phyloP scores from a whole-genome alignment of 2,888 invertebrate species.

The Ormyrus nitidulus region DNA sequence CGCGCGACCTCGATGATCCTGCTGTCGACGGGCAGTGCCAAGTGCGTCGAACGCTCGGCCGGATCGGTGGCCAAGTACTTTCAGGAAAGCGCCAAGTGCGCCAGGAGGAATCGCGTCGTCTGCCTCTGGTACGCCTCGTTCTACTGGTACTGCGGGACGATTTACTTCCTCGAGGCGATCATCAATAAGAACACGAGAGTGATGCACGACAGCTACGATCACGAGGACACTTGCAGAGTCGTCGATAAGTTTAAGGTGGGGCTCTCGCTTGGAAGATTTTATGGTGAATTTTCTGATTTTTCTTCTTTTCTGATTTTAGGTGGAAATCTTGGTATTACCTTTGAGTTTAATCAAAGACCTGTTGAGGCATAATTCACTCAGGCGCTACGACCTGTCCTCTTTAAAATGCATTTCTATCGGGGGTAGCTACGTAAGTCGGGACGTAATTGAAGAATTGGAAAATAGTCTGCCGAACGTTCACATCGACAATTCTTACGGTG shows the following conservation, averaged over 20 bases:
- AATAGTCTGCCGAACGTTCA: neutral
- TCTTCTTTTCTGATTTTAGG: neutral
- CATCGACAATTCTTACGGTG: conserved; percentile 4
- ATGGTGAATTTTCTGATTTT: neutral
- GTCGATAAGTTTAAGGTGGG: conserved; percentile 66
- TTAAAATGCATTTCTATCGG: neutral
- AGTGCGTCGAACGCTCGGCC: conserved; percentile 64
- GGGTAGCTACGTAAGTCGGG: neutral
- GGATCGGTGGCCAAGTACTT: conserved; percentile 56
- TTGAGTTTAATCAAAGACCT: neutral
- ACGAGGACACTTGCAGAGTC: conserved; percentile 61
- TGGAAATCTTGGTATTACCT: conserved; percentile 9
- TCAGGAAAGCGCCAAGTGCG: neutral
- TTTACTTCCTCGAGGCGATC: conserved; percentile 58
- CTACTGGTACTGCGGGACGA: conserved; percentile 66
- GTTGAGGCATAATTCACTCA: neutral
- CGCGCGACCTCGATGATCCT: conserved; percentile 61
- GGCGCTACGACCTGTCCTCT: neutral
- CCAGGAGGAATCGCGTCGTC: neutral
- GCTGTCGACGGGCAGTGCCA: conserved; percentile 69
- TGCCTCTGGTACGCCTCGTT: conserved; percentile 62
- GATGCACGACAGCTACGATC: conserved; percentile 61
- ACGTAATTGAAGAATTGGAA: neutral
- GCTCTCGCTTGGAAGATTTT: no score
- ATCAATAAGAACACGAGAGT: conserved; percentile 52